Conservation (phyloP, 2,888 invertebrate genomes). For the Taenaris catops region DNA sequence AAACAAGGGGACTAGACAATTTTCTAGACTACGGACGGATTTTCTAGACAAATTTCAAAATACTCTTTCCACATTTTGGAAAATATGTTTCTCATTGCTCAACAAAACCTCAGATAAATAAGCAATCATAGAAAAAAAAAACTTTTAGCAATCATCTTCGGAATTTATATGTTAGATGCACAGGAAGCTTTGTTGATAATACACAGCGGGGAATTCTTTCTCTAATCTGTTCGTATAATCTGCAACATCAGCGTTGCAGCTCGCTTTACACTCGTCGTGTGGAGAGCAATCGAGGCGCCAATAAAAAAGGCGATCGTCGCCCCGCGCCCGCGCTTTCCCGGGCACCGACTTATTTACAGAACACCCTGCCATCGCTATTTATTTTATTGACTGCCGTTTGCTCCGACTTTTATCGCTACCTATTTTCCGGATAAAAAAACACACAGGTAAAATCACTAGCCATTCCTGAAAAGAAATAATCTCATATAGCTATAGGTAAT, state of each 20-base stretch:
- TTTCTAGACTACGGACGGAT: no score
- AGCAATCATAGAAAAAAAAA: no score
- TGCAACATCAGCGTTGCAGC: slow-evolving; percentile 59
- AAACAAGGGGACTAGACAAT: no score
- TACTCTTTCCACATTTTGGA: no score
- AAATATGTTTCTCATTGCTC: no score
- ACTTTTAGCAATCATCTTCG: no score
- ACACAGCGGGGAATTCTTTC: slow-evolving; percentile 52
- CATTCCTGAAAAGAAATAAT: slow-evolving; percentile 16
- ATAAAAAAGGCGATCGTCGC: slow-evolving; percentile 80
- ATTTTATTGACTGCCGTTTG: slow-evolving; percentile 80
- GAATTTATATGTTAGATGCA: slow-evolving; percentile 9
- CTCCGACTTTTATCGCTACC: slow-evolving; percentile 75
- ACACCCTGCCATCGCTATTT: slow-evolving; percentile 77
- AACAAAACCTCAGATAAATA: no score
- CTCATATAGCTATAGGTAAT: no score
- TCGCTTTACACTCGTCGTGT: slow-evolving; percentile 66
- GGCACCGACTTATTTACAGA: slow-evolving; percentile 77
- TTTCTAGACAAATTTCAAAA: no score
- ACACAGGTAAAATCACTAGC: slow-evolving; percentile 54
- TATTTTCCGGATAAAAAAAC: slow-evolving; percentile 71
- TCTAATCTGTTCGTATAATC: slow-evolving; percentile 69
- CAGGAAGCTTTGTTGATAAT: slow-evolving; percentile 23
- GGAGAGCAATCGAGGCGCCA: slow-evolving; percentile 79
- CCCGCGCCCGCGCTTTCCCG: slow-evolving; percentile 44